These are phyloP conservation scores for Drosophila histrio DNA, from an alignment of 2,888 invertebrate genomes.

Conservation along the genomic window DNA sequence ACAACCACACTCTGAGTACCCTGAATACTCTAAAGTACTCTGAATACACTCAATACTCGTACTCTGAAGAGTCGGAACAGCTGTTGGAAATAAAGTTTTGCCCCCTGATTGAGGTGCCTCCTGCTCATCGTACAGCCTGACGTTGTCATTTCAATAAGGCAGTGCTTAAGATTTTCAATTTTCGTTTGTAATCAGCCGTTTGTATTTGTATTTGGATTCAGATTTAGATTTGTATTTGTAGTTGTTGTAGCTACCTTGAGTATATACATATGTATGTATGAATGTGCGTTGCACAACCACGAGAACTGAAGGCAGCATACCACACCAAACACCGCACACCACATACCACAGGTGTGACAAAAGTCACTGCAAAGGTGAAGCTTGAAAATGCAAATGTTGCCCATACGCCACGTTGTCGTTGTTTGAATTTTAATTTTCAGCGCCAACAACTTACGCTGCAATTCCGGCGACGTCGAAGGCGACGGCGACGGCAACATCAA, in stretches of 20 bases:
- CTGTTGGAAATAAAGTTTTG: constrained; percentile 71
- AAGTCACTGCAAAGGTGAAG: constrained; percentile 72
- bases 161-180: constrained; percentile 77
- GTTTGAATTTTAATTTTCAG: constrained; percentile 75
- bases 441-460: constrained; percentile 64
- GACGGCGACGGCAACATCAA: not conserved
- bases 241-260: constrained; percentile 28
- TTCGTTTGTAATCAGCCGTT: constrained; percentile 73
- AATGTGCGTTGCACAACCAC: not conserved
- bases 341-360: constrained; percentile 66
- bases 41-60: constrained; percentile 22
- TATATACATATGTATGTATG: constrained; percentile 1
- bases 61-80: constrained; percentile 58
- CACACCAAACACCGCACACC: not conserved
- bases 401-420: constrained; percentile 71
- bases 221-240: constrained; percentile 44
- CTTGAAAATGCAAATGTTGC: constrained; percentile 74
- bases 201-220: constrained; percentile 35
- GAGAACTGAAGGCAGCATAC: constrained; percentile 1
- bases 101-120: constrained; percentile 34
- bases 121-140: constrained; percentile 9
- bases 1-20: constrained; percentile 19
- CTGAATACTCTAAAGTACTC: constrained; percentile 33
- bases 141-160: constrained; percentile 66
- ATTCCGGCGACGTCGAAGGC: constrained; percentile 6